phyloP scores from a whole-genome alignment of 2,888 invertebrate species.

The Junonia oenone region DNA sequence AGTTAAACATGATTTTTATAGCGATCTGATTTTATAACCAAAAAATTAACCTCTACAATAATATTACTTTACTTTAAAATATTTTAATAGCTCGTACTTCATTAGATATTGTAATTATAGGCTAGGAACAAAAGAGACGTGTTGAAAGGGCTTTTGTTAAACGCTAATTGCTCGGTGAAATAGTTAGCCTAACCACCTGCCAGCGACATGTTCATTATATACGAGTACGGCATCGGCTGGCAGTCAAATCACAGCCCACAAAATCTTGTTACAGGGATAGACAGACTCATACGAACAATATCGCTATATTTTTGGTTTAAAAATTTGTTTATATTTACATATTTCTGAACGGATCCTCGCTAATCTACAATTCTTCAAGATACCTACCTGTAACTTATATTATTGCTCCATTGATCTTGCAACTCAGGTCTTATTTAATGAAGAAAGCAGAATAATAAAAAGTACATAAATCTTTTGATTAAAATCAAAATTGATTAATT shows the following conservation, averaged over 20 bases:
- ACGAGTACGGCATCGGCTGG: conserved; percentile 4
- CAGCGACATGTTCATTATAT: conserved; percentile 20
- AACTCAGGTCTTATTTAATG: neutral
- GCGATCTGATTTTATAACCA: too few species aligned
- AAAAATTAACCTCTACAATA: too few species aligned
- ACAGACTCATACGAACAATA: neutral
- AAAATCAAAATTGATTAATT: too few species aligned
- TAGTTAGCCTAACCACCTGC: conserved; percentile 18
- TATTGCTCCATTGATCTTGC: conserved; percentile 1
- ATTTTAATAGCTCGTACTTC: too few species aligned
- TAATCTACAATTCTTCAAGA: neutral
- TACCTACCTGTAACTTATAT: neutral
- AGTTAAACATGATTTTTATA: too few species aligned
- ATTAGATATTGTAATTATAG: conserved; percentile 12
- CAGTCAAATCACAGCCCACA: neutral
- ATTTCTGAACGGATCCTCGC: neutral
- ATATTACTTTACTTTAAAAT: too few species aligned
- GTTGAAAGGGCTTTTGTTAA: conserved; percentile 8
- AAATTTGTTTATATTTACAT: neutral
- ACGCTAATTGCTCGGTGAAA: conserved; percentile 23
- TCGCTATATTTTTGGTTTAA: neutral
- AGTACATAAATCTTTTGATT: too few species aligned
- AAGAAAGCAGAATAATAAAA: neutral
- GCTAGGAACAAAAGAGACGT: conserved; percentile 4
- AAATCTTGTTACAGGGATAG: conserved; percentile 1